Evolutionary conservation across 2,113 vertebrate genomes (phyloP).

Genomic region (Melanerpes aurifrons): DNA sequence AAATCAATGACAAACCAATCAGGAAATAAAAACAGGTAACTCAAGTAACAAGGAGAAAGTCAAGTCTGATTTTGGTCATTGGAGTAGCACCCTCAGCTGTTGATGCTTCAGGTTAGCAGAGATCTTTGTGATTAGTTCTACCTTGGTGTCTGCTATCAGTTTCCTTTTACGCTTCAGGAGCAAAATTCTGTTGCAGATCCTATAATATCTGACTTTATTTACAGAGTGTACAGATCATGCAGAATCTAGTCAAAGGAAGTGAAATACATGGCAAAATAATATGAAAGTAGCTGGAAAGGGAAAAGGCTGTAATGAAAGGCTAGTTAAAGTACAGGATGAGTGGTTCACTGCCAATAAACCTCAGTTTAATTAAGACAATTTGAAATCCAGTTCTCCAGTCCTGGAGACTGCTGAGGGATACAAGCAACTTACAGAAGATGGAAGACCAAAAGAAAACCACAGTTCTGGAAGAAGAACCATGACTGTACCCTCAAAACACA

Average conservation of each 20-base stretch:
- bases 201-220: neutral
- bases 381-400: neutral
- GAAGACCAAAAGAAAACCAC: slow-evolving; percentile 14
- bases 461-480: neutral
- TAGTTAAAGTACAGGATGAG: neutral
- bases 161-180: neutral
- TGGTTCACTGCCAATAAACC: neutral
- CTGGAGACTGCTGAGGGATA: neutral
- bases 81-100: neutral
- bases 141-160: neutral
- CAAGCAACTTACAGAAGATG: neutral
- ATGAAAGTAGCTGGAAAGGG: neutral
- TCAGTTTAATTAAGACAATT: neutral
- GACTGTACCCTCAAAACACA: neutral
- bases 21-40: neutral
- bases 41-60: neutral
- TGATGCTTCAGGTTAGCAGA: neutral
- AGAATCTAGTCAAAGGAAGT: neutral
- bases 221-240: accelerated
- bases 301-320: neutral
- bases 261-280: neutral
- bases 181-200: neutral
- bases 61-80: neutral
- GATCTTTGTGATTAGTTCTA: neutral
- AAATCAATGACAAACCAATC: accelerated